Conservation (phyloP, 2,797 vertebrate species). For the Cirrhinus mrigala region DNA sequence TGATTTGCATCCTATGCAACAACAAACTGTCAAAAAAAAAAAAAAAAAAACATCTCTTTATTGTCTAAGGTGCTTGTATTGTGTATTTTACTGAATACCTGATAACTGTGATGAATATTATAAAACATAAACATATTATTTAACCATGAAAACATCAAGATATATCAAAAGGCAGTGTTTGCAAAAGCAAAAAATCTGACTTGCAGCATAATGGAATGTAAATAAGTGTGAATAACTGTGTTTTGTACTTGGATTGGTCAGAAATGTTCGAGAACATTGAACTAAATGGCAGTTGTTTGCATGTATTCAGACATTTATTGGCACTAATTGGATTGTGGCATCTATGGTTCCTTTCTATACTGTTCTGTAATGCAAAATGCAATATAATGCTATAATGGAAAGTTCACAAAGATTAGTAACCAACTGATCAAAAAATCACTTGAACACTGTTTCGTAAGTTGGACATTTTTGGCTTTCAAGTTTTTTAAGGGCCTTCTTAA, state of each 20-base stretch:
- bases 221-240: constrained; percentile 1
- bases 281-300: background rate
- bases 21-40: constrained; percentile 19
- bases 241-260: background rate
- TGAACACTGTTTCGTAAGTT: constrained; percentile 85
- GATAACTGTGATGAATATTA: constrained; percentile 19
- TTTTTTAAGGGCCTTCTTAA: constrained; percentile 93
- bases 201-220: background rate
- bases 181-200: background rate
- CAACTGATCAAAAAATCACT: constrained; percentile 73
- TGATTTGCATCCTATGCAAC: constrained; percentile 19
- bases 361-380: constrained; percentile 5
- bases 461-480: constrained; percentile 90
- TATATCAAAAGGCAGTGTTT: constrained; percentile 3
- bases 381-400: constrained; percentile 25
- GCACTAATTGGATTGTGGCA: background rate
- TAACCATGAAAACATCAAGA: constrained; percentile 12
- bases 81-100: background rate
- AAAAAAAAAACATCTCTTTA: too few species aligned
- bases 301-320: background rate
- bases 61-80: background rate
- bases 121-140: constrained; percentile 9
- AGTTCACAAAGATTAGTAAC: background rate
- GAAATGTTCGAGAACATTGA: background rate
- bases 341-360: background rate